Evolutionary conservation across 1,140 invertebrate species (phyloP), one percentile per base, ranked within the genome.

Genomic region (Nasonia vitripennis): DNA sequence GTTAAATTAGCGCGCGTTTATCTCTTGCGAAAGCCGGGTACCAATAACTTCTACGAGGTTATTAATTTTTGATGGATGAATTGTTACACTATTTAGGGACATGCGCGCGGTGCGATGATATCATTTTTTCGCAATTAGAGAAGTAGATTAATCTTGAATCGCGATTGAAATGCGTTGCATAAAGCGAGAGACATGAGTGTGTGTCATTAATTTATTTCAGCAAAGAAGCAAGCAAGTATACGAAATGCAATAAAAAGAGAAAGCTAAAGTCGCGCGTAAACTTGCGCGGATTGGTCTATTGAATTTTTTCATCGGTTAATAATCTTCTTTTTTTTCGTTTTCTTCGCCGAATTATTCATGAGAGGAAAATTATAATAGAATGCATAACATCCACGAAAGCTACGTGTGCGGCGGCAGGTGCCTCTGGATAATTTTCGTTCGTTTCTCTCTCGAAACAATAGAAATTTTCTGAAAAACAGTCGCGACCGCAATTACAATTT

Each of bases 181-280:
- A 77, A 77, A 77, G 7, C 2, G 48, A 17, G 9, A 48, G 5
- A 12, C 48, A 12, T 12, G 48, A 17, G 48, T 51, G 45, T 23
- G 45, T 77, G n/a, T 41, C n/a, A 77, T 51, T 77, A 77, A 77
- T 77, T n/a, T 77, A 77, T 51, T 77, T 77, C 12, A 51, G 23
- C 5, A 77, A 77, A 51, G 74, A 77, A 77, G 74, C 45, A 20
- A 41, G 74, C 74, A 41, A 20, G 27, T 27, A 2, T 27, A 27
- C 74, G n/a, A 48, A 77, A 14, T 27, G 74, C 45, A 45, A 51
- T 51, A 77, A 77, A 51, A 77, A 77, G 74, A 77, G 74, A 77
- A 77, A 77, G 74, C 74, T 45, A 77, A 51, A 77, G 74, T 2
- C 74, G 51, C 51, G 55, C 14, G n/a, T 23, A 75, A 75, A 75